Conservation (phyloP, 92 coral and sea anemone genomes). For the Pocillopora grandis region DNA sequence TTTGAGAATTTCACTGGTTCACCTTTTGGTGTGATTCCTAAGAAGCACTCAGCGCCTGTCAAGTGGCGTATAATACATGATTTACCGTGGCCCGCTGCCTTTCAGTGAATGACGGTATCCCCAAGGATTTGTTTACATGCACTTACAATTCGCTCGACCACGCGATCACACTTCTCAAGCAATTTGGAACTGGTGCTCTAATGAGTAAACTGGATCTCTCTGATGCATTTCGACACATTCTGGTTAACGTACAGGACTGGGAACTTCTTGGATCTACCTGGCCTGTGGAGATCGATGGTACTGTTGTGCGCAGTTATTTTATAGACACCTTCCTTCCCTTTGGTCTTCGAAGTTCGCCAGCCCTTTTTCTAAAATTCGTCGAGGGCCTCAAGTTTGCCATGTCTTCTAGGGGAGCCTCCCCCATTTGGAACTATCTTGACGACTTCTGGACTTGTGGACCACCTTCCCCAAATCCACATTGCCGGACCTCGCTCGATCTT, state of each 20-base stretch:
- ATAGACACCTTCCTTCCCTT: slow-evolving; percentile 40
- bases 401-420: slow-evolving; percentile 4
- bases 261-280: slow-evolving; percentile 52
- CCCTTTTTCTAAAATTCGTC: slow-evolving; percentile 7
- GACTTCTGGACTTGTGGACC: slow-evolving; percentile 56
- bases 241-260: slow-evolving; percentile 38
- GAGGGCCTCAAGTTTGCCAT: slow-evolving; percentile 21
- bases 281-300: slow-evolving; percentile 40
- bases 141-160: slow-evolving; percentile 29
- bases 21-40: slow-evolving; percentile 36
- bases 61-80: slow-evolving; percentile 47
- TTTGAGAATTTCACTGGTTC: too few species aligned
- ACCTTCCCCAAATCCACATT: slow-evolving; percentile 13
- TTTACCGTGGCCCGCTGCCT: slow-evolving; percentile 45
- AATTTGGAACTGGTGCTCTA: neutral
- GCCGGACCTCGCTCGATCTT: slow-evolving; percentile 1
- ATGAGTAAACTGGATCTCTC: neutral
- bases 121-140: slow-evolving; percentile 12
- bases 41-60: slow-evolving; percentile 44
- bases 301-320: slow-evolving; percentile 18
- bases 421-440: slow-evolving; percentile 33
- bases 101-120: slow-evolving; percentile 19
- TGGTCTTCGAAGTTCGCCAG: slow-evolving; percentile 36
- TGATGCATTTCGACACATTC: slow-evolving; percentile 48
- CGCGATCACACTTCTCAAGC: neutral